Base-by-base conservation (phyloP, 2,113 vertebrate genomes). In the Melanotaenia duboulayi region DNA sequence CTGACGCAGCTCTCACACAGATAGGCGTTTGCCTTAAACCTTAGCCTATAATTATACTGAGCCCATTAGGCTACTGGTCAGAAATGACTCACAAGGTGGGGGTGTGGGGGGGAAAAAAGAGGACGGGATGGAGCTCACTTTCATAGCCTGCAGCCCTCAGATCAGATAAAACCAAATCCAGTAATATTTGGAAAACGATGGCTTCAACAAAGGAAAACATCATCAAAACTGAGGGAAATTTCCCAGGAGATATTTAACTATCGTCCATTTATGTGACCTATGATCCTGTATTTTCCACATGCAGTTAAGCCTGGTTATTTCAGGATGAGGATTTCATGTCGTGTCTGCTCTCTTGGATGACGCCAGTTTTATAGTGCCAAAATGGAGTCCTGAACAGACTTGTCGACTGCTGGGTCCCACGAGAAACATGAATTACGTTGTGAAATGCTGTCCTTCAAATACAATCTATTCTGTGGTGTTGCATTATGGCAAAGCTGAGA, bases 391-490 rank as follows among this genome's bases (percentile, higher is more conserved):
- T 16, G 58, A 85, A 66, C 75, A 63, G 67, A 59, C 88, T 89
- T 80, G 57, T 76, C 69, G 58, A 76, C 86, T 80, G 80, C 80
- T 20, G 64, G 73, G 67, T 93, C 92, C 88, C 91, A 79, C 7
- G 24, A 83, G 92, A 79, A 78, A 82, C 89, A 90, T 92, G 80
- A 81, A 85, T 93, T 83, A 91, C 57, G 58, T 93, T 89, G 85
- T 80, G 90, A 91, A 92, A 91, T 51, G 49, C 79, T 82, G 90
- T 89, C 86, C 86, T 86, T 92, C 87, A 82, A 84, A 88, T 78
- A 71, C 73, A 81, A 90, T 85, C 82, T 61, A 82, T 83, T 85
- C 84, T 91, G 89, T 35, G 90, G 91, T 85, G 82, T 75, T 80
- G 82, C 81, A 70, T 84, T 89, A 89, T 87, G 81, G 85, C 89